phyloP scores from a whole-genome alignment of 2,888 invertebrate genomes.

The Mythimna impura region DNA sequence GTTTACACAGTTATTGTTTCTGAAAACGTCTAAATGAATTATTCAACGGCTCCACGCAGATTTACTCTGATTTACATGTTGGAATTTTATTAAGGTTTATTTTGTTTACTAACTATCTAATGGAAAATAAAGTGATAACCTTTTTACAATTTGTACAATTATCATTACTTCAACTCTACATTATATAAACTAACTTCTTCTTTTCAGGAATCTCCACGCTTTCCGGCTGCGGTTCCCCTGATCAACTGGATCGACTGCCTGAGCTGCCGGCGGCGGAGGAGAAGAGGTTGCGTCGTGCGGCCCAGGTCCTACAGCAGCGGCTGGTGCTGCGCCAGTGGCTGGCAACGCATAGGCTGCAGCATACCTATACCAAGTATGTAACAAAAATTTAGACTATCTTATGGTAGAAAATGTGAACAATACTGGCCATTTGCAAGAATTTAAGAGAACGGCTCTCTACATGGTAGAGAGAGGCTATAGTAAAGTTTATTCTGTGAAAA shows the following conservation, averaged over 20 bases:
- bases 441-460: not conserved
- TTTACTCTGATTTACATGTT: slow-evolving; percentile 23
- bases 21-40: slow-evolving; percentile 43
- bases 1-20: slow-evolving; percentile 44
- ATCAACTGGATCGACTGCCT: slow-evolving; percentile 93
- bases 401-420: not conserved
- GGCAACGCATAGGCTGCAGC: slow-evolving; percentile 93
- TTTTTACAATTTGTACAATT: not conserved
- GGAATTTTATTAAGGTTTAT: slow-evolving; percentile 29
- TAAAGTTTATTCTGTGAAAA: not conserved
- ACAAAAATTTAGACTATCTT: not conserved
- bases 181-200: not conserved
- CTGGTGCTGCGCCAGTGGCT: slow-evolving; percentile 97
- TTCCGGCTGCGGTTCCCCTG: slow-evolving; percentile 94
- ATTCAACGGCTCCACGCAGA: slow-evolving; percentile 40
- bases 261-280: slow-evolving; percentile 96
- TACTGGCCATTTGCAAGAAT: not conserved
- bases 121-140: not conserved
- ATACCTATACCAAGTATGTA: slow-evolving; percentile 92
- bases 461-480: not conserved
- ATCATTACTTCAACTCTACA: not conserved
- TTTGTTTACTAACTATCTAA: not conserved
- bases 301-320: slow-evolving; percentile 95
- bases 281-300: slow-evolving; percentile 95
- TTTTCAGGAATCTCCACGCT: slow-evolving; percentile 94